Percentiles rank a stretch among this genome's conserved stretches.
These are phyloP conservation scores for Peribatodes rhomboidaria DNA, from an alignment of 2,888 invertebrate genomes.

Conservation along the genomic window DNA sequence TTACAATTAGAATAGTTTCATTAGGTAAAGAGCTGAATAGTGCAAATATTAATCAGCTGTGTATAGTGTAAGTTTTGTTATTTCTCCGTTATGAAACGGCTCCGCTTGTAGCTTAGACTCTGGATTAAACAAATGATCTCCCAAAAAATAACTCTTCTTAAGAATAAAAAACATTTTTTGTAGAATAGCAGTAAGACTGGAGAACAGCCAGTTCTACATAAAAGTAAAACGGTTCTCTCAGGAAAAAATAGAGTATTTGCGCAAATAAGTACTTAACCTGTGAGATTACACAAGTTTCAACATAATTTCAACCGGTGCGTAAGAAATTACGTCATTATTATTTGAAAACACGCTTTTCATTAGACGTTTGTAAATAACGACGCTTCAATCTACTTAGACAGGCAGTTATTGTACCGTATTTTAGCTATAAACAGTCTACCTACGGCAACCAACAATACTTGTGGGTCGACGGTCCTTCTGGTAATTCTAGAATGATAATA, in stretches of 20 bases:
- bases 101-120: no score
- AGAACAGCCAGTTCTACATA: no score
- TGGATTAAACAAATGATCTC: no score
- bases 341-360: slow-evolving; percentile 36
- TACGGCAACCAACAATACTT: slow-evolving; percentile 1
- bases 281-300: not conserved
- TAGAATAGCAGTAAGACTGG: no score
- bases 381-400: slow-evolving; percentile 18
- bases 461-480: not conserved
- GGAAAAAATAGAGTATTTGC: no score
- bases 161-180: no score
- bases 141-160: no score
- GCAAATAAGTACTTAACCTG: not conserved
- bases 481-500: not conserved
- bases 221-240: no score
- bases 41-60: no score
- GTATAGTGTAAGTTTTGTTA: no score
- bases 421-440: not conserved
- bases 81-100: no score
- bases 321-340: slow-evolving; percentile 29
- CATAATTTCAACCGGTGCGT: not conserved
- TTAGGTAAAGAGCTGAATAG: not conserved
- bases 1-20: not conserved
- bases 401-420: not conserved
- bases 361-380: slow-evolving; percentile 33